Evolutionary conservation across 2,888 invertebrate species (phyloP).

Genomic region (Epinotia bilunana): DNA sequence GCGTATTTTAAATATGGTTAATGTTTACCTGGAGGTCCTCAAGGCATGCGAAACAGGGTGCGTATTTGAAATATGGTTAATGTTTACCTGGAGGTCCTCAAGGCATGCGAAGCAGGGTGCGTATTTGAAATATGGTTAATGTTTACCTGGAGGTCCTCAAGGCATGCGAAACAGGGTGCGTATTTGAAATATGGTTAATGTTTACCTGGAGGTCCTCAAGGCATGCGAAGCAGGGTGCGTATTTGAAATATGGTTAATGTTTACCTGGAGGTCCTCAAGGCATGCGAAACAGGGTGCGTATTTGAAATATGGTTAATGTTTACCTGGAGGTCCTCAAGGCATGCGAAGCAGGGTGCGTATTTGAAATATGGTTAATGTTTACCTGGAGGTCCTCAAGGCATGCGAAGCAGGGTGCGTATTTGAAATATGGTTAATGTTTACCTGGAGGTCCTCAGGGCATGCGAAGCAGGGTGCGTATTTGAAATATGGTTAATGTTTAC

Average conservation of each 20-base stretch:
- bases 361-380: conserved; percentile 52
- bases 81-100: conserved; percentile 78
- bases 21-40: conserved; percentile 76
- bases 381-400: conserved; percentile 81
- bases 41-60: conserved; percentile 79
- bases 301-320: conserved; percentile 56
- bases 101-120: conserved; percentile 77
- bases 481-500: conserved; percentile 59
- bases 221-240: conserved; percentile 79
- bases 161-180: conserved; percentile 78
- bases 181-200: conserved; percentile 58
- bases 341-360: conserved; percentile 78
- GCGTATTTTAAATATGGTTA: conserved; percentile 65
- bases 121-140: conserved; percentile 62
- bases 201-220: conserved; percentile 78
- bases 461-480: conserved; percentile 77
- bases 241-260: conserved; percentile 55
- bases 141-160: conserved; percentile 79
- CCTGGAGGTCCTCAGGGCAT: conserved; percentile 80
- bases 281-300: conserved; percentile 77
- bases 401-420: conserved; percentile 79
- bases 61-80: conserved; percentile 62
- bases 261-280: conserved; percentile 80
- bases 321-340: conserved; percentile 81
- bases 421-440: conserved; percentile 54